Base-by-base conservation (phyloP, 2,113 vertebrate species). In the Malurus melanocephalus region DNA sequence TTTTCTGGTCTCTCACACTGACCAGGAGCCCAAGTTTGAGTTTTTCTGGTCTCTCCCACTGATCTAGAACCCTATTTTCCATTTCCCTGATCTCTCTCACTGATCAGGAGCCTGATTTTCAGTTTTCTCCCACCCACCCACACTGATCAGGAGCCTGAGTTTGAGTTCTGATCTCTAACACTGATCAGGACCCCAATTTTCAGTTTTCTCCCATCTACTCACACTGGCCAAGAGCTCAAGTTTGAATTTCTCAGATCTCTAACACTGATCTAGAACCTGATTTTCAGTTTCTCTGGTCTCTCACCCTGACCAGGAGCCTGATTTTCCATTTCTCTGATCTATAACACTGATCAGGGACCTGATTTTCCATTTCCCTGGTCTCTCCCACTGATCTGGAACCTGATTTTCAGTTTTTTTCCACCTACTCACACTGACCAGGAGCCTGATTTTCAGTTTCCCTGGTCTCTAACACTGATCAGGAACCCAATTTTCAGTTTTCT, bases 231-330 rank as follows among this genome's bases (percentile, higher is more conserved):
- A 3, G 5, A 64, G 1, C 48, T 9, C 11, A 20, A 17, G 1
- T 19, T n/a, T 49, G 23, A 14, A 11, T 19, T 26, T 26, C 11
- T 23, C 6, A 45, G 16, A 3, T 19, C 32, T 30, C 19, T 30
- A 17, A 30, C 6, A 62, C 12, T 24, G 38, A 2, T 7, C 28
- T 43, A 7, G 20, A 71, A 0, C 22, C n/a, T 4, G 11, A 35
- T 2, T 10, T 28, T 46, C n/a, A 6, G 3, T 23, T 35, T 61
- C 2, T 9, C 3, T 40, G 9, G 1, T 13, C 19, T 21, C 30
- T 43, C 5, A 53, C 0, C 6, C 0, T 55, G 9, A 0, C 15
- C 28, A 42, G 2, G 11, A 71, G 0, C 28, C 45, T 3, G 9
- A 49, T 1, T 15, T 40, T 21, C 45, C 2, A 5, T 16, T 21